phyloP scores from a whole-genome alignment of 2,888 invertebrate species.

The Notodonta dromedarius region DNA sequence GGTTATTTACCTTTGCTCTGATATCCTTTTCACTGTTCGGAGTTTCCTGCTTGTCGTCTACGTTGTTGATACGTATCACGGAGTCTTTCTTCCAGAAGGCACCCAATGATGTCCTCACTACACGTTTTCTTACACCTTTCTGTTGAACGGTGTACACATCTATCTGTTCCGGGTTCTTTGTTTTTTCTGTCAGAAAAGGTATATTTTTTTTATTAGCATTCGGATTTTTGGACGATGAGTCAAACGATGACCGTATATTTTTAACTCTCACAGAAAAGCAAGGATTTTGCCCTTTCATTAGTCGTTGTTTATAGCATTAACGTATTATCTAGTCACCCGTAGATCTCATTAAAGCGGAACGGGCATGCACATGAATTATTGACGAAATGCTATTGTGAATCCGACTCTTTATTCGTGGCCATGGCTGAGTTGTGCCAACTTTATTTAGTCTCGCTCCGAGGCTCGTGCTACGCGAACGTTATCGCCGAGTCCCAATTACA shows the following conservation, averaged over 20 bases:
- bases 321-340: slow-evolving; percentile 46
- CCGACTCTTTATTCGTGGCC: slow-evolving; percentile 51
- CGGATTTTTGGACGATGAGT: slow-evolving; percentile 22
- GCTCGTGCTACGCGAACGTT: slow-evolving; percentile 51
- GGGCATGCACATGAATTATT: slow-evolving; percentile 59
- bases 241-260: slow-evolving; percentile 26
- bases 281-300: slow-evolving; percentile 47
- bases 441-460: slow-evolving; percentile 58
- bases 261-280: slow-evolving; percentile 22
- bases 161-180: slow-evolving; percentile 89
- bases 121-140: slow-evolving; percentile 85
- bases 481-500: slow-evolving; percentile 47
- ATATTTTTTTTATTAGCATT: slow-evolving; percentile 24
- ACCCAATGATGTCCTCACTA: slow-evolving; percentile 84
- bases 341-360: slow-evolving; percentile 46
- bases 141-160: slow-evolving; percentile 87
- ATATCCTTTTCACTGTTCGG: slow-evolving; percentile 88
- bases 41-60: slow-evolving; percentile 88
- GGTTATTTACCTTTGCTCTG: slow-evolving; percentile 84
- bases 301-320: slow-evolving; percentile 40
- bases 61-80: slow-evolving; percentile 89
- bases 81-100: slow-evolving; percentile 89
- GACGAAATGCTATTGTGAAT: slow-evolving; percentile 66
- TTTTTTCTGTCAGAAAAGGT: slow-evolving; percentile 85
- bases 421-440: slow-evolving; percentile 54